Percentiles rank a stretch among this genome's conserved stretches.
Conservation (phyloP, 2,113 vertebrate species). For the Neolamprologus tretocephalus region DNA sequence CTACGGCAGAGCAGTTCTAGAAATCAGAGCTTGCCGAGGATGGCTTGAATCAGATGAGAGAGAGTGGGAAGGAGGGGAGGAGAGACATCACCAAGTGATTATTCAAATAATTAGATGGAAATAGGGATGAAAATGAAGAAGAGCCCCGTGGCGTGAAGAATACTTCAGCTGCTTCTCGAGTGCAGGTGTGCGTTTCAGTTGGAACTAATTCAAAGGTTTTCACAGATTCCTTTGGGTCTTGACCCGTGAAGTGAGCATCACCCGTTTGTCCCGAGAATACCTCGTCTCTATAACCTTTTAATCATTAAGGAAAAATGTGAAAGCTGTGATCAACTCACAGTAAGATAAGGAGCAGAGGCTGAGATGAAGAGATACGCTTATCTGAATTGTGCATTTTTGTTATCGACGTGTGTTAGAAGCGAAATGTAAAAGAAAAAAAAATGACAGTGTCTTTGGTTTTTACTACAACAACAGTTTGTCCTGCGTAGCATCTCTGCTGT, state of each 20-base stretch:
- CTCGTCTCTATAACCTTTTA: not conserved
- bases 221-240: not conserved
- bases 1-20: conserved; percentile 1
- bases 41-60: conserved; percentile 1
- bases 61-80: not conserved
- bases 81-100: conserved; percentile 1
- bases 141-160: not conserved
- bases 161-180: not conserved
- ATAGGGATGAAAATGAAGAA: conserved; percentile 23
- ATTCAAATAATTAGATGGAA: conserved; percentile 26
- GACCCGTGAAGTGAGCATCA: not conserved
- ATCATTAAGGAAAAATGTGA: not conserved
- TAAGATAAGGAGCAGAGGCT: not conserved
- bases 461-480: not conserved
- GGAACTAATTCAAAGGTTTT: not conserved
- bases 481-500: not conserved
- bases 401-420: not conserved
- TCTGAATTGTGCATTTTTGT: not conserved
- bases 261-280: not conserved
- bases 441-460: not conserved
- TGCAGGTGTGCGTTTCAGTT: not conserved
- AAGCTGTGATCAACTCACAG: not conserved
- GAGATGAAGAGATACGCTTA: not conserved
- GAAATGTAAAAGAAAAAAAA: not conserved
- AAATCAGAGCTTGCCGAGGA: conserved; percentile 19